A percentile compares a stretch with the other conserved stretches of the same genome.
Conservation (phyloP, 1,140 invertebrate species). For the Pteromalus puparum region DNA sequence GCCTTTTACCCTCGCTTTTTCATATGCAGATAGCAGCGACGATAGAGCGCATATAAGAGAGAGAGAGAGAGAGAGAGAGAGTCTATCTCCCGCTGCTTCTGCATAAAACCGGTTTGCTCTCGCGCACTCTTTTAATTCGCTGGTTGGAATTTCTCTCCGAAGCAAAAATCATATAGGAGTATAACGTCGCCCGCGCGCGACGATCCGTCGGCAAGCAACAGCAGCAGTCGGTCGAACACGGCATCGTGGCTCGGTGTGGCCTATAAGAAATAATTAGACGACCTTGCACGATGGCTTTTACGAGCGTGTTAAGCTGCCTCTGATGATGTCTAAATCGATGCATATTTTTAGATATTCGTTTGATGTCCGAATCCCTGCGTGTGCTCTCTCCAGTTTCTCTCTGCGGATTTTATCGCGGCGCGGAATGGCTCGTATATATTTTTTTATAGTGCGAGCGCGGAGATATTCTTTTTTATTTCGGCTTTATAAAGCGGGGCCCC, state of each 20-base stretch:
- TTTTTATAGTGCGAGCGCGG: background rate
- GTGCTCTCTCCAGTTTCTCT: background rate
- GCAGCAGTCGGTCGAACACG: no score
- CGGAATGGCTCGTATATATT: background rate
- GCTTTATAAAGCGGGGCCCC: background rate
- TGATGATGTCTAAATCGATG: constrained; percentile 49
- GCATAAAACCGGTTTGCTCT: constrained; percentile 40
- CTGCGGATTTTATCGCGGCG: background rate
- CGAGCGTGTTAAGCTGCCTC: constrained; percentile 16
- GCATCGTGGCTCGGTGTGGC: background rate
- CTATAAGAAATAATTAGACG: constrained; percentile 43
- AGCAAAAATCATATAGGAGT: constrained; percentile 13
- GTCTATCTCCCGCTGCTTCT: constrained; percentile 15
- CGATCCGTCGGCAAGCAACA: background rate
- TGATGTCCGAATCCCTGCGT: background rate
- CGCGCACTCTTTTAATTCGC: constrained; percentile 4
- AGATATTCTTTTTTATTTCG: background rate
- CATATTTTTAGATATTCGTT: constrained; percentile 25
- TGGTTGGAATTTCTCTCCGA: constrained; percentile 18
- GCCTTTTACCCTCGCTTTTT: constrained; percentile 44
- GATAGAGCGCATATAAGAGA: constrained; percentile 28
- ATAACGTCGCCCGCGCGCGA: background rate
- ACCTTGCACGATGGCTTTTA: constrained; percentile 26
- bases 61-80: constrained; percentile 37
- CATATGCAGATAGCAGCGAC: constrained; percentile 47